Percentiles rank a stretch among this genome's conserved stretches.
phyloP scores from a whole-genome alignment of 2,113 vertebrate species.

The Epinephelus cyanopodus region DNA sequence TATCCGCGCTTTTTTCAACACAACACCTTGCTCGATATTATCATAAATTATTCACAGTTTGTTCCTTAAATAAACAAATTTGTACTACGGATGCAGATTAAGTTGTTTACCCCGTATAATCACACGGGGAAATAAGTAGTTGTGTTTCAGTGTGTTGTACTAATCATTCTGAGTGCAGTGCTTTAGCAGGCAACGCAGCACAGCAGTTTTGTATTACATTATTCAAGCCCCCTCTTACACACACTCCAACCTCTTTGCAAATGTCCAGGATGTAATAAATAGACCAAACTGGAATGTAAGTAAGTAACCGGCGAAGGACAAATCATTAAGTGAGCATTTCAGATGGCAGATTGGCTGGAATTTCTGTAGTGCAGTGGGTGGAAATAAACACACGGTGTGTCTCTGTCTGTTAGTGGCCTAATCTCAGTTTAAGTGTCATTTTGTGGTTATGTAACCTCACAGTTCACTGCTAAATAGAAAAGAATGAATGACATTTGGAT shows the following conservation, averaged over 20 bases:
- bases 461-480: slow-evolving; percentile 8
- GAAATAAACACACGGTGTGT: not conserved
- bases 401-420: not conserved
- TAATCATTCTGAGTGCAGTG: slow-evolving; percentile 63
- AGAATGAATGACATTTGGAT: not conserved
- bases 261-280: slow-evolving; percentile 47
- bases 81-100: slow-evolving; percentile 58
- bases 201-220: slow-evolving; percentile 63
- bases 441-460: slow-evolving; percentile 1
- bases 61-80: slow-evolving; percentile 57
- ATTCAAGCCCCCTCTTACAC: slow-evolving; percentile 45
- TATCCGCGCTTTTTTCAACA: slow-evolving; percentile 7
- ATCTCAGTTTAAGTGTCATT: slow-evolving; percentile 6
- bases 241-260: slow-evolving; percentile 42
- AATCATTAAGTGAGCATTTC: slow-evolving; percentile 31
- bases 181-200: slow-evolving; percentile 47
- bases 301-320: slow-evolving; percentile 12
- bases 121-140: slow-evolving; percentile 56
- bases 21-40: slow-evolving; percentile 27
- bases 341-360: slow-evolving; percentile 13
- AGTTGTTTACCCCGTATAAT: slow-evolving; percentile 62
- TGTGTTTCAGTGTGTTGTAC: slow-evolving; percentile 58
- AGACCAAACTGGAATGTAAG: slow-evolving; percentile 33
- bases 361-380: not conserved
- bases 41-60: slow-evolving; percentile 58